Percentiles rank a stretch among this genome's conserved stretches.
These are phyloP conservation scores for Ernsta delagoae DNA, from an alignment of 2,888 invertebrate species.

Conservation along the genomic window DNA sequence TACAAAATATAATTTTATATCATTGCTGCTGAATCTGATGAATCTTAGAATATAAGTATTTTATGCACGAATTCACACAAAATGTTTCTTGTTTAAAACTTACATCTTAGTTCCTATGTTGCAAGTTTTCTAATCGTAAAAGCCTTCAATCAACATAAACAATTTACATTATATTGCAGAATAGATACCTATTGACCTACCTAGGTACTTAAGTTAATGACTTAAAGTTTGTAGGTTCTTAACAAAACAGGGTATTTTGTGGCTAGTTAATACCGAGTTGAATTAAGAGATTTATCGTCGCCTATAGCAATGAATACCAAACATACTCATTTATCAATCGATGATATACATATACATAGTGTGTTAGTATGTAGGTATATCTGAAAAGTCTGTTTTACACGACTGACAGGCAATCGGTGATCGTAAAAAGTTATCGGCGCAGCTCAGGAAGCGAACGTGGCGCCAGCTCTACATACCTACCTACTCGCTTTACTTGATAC, in stretches of 20 bases:
- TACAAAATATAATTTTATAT: no score
- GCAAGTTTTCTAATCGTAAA: no score
- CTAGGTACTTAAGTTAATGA: not conserved
- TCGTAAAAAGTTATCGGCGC: constrained; percentile 50
- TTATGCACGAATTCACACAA: no score
- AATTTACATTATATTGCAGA: no score
- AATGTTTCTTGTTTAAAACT: no score
- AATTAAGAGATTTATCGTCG: constrained; percentile 5
- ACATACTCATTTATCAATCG: constrained; percentile 13
- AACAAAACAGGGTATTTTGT: not conserved
- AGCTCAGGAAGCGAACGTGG: constrained; percentile 48
- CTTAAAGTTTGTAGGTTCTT: no score
- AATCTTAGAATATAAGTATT: no score
- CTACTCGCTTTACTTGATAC: not conserved
- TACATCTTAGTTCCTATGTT: no score
- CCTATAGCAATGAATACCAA: not conserved
- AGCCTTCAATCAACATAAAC: no score
- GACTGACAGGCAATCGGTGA: constrained; percentile 45
- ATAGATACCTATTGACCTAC: no score
- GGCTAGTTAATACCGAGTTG: not conserved
- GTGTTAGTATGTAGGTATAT: constrained; percentile 16
- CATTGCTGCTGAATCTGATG: no score
- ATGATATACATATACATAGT: not conserved
- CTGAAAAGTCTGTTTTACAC: constrained; percentile 47
- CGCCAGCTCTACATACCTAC: constrained; percentile 41